Percentiles rank a stretch among this genome's conserved stretches.
These are phyloP conservation scores for Eueremaeus valkanovi DNA, from an alignment of 2,888 invertebrate species.

Conservation along the genomic window DNA sequence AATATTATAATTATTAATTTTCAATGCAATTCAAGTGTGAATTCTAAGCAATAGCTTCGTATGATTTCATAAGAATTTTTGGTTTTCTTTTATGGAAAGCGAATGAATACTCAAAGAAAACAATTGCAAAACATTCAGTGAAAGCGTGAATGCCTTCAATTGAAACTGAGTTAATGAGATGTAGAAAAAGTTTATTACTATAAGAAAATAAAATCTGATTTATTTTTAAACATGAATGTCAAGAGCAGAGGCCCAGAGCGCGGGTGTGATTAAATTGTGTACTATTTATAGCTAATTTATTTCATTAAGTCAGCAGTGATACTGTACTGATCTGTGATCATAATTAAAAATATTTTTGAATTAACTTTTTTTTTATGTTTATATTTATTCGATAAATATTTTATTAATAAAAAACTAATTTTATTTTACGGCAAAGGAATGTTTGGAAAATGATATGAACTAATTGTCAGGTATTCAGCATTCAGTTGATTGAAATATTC, in stretches of 20 bases:
- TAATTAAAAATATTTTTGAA: background rate
- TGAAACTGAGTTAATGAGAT: background rate
- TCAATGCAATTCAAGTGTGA: too few relatives aligned
- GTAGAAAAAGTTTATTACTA: background rate
- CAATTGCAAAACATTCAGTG: background rate
- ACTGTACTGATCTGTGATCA: too few relatives aligned
- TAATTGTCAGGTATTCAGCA: slow-evolving; percentile 9
- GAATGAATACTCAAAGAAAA: background rate
- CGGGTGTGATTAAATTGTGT: background rate
- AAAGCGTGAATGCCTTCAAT: background rate
- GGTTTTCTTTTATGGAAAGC: too few relatives aligned
- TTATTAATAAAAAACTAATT: background rate
- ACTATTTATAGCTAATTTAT: too few relatives aligned
- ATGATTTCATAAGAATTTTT: too few relatives aligned
- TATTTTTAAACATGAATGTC: background rate
- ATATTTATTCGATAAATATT: too few relatives aligned
- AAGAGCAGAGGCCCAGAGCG: background rate
- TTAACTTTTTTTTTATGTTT: background rate
- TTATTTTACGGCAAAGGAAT: background rate
- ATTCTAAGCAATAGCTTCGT: too few relatives aligned
- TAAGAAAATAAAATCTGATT: background rate
- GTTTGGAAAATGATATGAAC: background rate
- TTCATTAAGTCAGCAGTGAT: too few relatives aligned
- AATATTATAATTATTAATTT: background rate
- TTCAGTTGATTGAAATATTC: background rate